Evolutionary conservation across 2,888 invertebrate genomes (phyloP).

Genomic region (Drosophila eohydei): DNA sequence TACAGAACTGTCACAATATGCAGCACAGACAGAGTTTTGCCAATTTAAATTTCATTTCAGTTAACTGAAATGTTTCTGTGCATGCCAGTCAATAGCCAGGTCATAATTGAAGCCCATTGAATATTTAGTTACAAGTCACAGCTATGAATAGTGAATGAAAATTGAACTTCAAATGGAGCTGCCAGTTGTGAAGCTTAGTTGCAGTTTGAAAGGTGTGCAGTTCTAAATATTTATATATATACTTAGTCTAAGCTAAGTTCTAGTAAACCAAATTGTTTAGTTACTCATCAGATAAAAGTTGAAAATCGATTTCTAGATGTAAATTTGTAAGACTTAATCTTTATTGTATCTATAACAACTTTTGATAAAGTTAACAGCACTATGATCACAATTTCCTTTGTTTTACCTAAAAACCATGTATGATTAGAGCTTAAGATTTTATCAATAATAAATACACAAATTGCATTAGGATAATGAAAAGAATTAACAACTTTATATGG

Average conservation of each 20-base stretch:
- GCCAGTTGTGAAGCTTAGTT: too few species aligned
- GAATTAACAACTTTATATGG: neutral
- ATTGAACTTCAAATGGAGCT: neutral
- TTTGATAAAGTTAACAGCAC: neutral
- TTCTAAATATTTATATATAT: neutral
- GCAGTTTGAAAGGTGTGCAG: neutral
- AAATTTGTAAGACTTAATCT: neutral
- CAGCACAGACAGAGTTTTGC: constrained; percentile 20
- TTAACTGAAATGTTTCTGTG: neutral
- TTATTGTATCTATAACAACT: neutral
- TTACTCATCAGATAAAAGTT: neutral
- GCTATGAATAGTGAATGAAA: neutral
- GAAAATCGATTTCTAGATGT: neutral
- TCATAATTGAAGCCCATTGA: neutral
- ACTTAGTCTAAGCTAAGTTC: neutral
- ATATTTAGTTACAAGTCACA: neutral
- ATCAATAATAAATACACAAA: neutral
- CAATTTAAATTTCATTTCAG: constrained; percentile 20
- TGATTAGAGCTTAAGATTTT: neutral
- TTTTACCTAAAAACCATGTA: neutral
- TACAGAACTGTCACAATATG: constrained; percentile 21
- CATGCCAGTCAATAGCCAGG: neutral
- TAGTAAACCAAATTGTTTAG: neutral
- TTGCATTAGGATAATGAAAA: neutral
- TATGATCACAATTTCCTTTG: neutral